phyloP scores from a whole-genome alignment of 2,888 invertebrate species.

The Brachynemurus nebulosus region DNA sequence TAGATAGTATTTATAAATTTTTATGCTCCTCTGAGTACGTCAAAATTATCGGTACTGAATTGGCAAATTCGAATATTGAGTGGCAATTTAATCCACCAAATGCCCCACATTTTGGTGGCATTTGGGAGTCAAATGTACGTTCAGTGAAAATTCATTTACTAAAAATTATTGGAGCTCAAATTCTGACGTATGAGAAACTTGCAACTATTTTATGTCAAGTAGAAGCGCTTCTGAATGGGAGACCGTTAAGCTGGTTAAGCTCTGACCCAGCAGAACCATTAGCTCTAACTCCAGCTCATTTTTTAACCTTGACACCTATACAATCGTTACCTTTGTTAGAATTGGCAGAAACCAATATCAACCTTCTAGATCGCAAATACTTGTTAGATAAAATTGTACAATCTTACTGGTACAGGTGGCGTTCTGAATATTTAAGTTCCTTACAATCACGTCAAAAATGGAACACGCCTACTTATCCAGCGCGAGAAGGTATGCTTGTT shows the following conservation, averaged over 20 bases:
- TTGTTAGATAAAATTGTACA: not conserved
- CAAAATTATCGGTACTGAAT: not conserved
- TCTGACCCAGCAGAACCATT: not conserved
- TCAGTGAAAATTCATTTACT: not conserved
- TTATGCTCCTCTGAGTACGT: not conserved
- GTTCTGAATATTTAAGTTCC: not conserved
- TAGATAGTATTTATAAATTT: not conserved
- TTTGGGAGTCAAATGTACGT: too few species aligned
- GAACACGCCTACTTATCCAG: not conserved
- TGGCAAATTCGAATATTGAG: not conserved
- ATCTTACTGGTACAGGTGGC: not conserved
- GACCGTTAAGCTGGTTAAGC: not conserved
- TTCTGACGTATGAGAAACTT: not conserved
- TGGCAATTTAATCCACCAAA: not conserved
- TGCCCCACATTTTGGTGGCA: not conserved
- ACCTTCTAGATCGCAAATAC: not conserved
- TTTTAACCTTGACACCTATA: not conserved
- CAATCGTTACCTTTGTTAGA: not conserved
- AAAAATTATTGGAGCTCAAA: not conserved
- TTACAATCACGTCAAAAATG: not conserved
- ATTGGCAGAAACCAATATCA: not conserved
- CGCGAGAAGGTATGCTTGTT: not conserved
- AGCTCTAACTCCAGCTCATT: not conserved
- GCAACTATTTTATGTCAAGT: not conserved
- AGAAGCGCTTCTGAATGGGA: not conserved